A percentile compares a stretch with the other conserved stretches of the same genome.
Conservation (phyloP, 2,888 invertebrate genomes). For the Tholera decimalis region DNA sequence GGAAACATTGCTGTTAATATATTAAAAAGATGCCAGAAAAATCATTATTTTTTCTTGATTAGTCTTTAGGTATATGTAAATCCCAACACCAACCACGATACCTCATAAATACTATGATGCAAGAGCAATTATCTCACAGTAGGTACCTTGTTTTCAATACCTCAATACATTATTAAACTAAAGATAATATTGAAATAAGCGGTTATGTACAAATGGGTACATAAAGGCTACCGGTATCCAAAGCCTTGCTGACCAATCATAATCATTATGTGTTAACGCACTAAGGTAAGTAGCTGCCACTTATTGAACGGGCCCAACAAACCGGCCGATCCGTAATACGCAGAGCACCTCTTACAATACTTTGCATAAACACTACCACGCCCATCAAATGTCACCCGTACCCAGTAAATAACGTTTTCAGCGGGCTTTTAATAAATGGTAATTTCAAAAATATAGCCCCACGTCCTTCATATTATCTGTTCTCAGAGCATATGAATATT, state of each 20-base stretch:
- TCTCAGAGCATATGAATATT: conserved; percentile 66
- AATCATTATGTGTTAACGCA: conserved; percentile 78
- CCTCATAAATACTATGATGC: conserved; percentile 9
- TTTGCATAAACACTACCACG: conserved; percentile 83
- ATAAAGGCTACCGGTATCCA: conserved; percentile 39
- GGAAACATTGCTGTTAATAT: too few species aligned
- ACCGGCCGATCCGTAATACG: conserved; percentile 62
- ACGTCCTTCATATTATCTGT: conserved; percentile 63
- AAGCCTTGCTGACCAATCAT: conserved; percentile 73
- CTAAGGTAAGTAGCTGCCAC: conserved; percentile 80
- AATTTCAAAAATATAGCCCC: conserved; percentile 68
- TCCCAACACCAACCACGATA: background rate
- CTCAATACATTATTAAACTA: conserved; percentile 18
- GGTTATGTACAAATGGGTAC: conserved; percentile 36
- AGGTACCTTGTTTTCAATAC: conserved; percentile 25
- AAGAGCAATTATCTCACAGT: conserved; percentile 13
- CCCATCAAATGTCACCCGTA: conserved; percentile 79
- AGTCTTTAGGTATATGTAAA: background rate
- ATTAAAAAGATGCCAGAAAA: too few species aligned
- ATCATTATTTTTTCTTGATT: background rate
- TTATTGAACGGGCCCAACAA: conserved; percentile 67
- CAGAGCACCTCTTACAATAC: conserved; percentile 39
- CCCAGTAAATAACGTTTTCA: conserved; percentile 67
- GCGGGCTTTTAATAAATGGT: conserved; percentile 68
- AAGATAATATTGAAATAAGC: conserved; percentile 39